phyloP scores from a whole-genome alignment of 2,888 invertebrate species.

The Ichneumoninae sp. region DNA sequence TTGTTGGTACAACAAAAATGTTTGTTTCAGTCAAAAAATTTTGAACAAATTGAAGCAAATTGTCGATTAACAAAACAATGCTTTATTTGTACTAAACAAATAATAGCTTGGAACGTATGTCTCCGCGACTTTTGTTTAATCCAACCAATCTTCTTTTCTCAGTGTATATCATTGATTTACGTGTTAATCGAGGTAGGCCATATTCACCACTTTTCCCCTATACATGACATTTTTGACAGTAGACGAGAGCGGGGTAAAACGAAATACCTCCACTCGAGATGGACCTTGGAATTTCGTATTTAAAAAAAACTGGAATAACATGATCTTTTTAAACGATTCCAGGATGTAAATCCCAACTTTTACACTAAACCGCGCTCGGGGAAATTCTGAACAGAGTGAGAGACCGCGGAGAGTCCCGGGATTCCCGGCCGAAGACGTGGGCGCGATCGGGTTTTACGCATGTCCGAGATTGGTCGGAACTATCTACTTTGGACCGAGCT shows the following conservation, averaged over 20 bases:
- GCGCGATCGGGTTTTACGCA: constrained; percentile 15
- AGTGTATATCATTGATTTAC: too few relatives aligned
- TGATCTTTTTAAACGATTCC: background rate
- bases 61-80: too few relatives aligned
- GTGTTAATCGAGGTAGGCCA: too few relatives aligned
- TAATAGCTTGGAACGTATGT: too few relatives aligned
- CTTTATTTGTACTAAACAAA: too few relatives aligned
- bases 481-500: constrained; percentile 20
- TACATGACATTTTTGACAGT: background rate
- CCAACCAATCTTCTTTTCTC: too few relatives aligned
- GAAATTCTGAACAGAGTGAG: background rate
- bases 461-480: constrained; percentile 28
- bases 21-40: too few relatives aligned
- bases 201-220: too few relatives aligned
- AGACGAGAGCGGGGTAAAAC: background rate
- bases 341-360: background rate
- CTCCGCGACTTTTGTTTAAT: too few relatives aligned
- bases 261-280: background rate
- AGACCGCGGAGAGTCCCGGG: constrained; percentile 17
- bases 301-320: background rate
- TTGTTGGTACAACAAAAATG: too few relatives aligned
- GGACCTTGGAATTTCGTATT: background rate
- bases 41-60: too few relatives aligned
- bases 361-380: background rate
- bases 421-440: constrained; percentile 35